phyloP scores from a whole-genome alignment of 2,113 vertebrate species.

The Abramis brama region DNA sequence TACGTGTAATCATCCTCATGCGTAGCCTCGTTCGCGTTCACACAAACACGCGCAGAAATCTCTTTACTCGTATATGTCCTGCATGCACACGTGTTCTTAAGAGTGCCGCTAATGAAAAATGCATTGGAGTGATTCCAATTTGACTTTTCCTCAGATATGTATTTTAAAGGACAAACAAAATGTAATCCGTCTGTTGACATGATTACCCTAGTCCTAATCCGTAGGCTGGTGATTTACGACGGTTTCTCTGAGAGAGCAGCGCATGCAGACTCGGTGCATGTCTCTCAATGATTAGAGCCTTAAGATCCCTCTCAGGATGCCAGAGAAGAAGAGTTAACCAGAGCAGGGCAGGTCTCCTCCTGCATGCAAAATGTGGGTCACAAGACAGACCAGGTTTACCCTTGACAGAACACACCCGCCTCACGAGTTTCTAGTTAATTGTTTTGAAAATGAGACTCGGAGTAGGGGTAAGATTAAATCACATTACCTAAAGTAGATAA shows the following conservation, averaged over 20 bases:
- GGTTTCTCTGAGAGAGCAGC: constrained; percentile 31
- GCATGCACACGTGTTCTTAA: not conserved
- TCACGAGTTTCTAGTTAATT: constrained; percentile 2
- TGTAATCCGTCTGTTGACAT: constrained; percentile 75
- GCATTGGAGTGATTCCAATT: constrained; percentile 65
- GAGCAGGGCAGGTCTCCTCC: constrained; percentile 41
- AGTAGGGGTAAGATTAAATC: not conserved
- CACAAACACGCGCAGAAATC: constrained; percentile 12
- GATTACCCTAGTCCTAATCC: constrained; percentile 68
- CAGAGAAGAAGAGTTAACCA: constrained; percentile 35
- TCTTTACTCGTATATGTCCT: not conserved
- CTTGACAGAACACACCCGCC: constrained; percentile 23
- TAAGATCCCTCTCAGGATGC: constrained; percentile 30
- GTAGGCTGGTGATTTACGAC: constrained; percentile 32
- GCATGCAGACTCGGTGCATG: constrained; percentile 6
- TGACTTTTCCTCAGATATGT: constrained; percentile 56
- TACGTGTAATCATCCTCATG: constrained; percentile 26
- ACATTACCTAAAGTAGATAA: constrained; percentile 36
- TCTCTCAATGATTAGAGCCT: constrained; percentile 41
- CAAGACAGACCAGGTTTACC: constrained; percentile 41
- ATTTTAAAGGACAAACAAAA: constrained; percentile 53
- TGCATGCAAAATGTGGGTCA: constrained; percentile 40
- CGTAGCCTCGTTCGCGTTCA: constrained; percentile 6
- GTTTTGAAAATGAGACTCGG: constrained; percentile 3
- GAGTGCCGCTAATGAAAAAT: constrained; percentile 58